Evolutionary conservation across 1,140 invertebrate genomes (phyloP), one percentile per base, ranked within the genome.

Genomic region (Lepidurus couesii): DNA sequence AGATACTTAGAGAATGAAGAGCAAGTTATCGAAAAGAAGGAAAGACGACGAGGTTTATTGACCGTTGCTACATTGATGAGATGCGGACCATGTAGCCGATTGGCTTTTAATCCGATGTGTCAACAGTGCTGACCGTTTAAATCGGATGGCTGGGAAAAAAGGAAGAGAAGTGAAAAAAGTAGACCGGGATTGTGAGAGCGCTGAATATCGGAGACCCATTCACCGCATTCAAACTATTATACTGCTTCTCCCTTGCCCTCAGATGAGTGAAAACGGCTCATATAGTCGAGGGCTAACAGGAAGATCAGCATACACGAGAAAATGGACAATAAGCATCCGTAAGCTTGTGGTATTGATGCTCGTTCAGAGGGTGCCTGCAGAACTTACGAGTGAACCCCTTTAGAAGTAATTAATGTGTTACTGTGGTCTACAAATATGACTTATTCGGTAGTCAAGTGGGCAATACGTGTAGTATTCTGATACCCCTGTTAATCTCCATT

Each of bases 11-110:
- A 65, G 53, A 65, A 65, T 65, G 53, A 65, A 65, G 53, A 65
- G 13, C 53, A 65, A 65, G 53, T 65, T 65, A 65, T 65, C 53
- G 53, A 65, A 65, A 65, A 65, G 53, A 21, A 65, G 6, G 53
- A 65, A 65, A 65, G 53, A 65, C 53, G 53, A 65, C n/a, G 53
- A 65, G 53, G 53, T 65, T 65, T 65, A 65, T 65, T 65, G 53
- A 65, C 53, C 53, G 53, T 65, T 65, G 53, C 53, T 65, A 65
- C 53, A 65, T 21, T 65, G 53, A 65, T 65, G 53, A 65, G 53
- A 65, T 65, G 21, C n/a, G 53, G 53, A 65, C 53, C 53, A 21
- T 65, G 53, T 65, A 65, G 53, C 21, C 53, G 13, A 65, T 65
- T 65, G 53, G 53, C 53, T 65, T 65, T 65, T 65, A 65, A 65